Evolutionary conservation across 2,797 vertebrate species (phyloP), one percentile per base, ranked within the genome.

Genomic region (Scolopax bukidnonensis): DNA sequence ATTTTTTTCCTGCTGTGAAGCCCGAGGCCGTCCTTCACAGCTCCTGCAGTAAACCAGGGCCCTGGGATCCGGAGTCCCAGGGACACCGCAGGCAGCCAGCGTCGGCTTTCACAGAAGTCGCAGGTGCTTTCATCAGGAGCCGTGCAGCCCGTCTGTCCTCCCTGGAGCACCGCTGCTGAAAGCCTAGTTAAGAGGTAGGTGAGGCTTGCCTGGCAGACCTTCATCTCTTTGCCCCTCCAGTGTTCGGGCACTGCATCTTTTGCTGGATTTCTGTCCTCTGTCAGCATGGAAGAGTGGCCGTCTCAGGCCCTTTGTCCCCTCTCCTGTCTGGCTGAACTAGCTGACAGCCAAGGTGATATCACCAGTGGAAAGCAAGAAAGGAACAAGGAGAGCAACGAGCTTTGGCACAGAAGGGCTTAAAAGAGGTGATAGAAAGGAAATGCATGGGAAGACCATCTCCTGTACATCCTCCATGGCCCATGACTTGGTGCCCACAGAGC

Each of bases 1-100:
- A 93, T 90, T 96, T 96, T 80, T 93, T 87, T 84, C 67, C 50
- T 83, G 91, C 87, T 93, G 85, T 48, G 91, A 64, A 94, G 91
- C 93, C 95, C 1, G 67, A 94, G 94, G 95, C 91, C 4, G 14
- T 95, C 94, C 90, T 94, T 96, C 88, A 81, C 93, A 82, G 81
- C 88, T 95, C 85, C 51, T 54, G 86, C 74, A 95, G 87, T 95
- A 95, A 96, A 95, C 43, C 73, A 36, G 63, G 56, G 74, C 74
- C 81, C 84, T 70, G 87, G 92, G 90, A 94, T 96, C 70, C 5
- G 16, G 54, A 76, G 57, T 36, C 68, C 20, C 53, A 63, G 70
- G 63, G 90, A 82, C 77, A 77, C 70, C 0, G 3, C 63, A 33
- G 84, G 81, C 74, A 25, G 30, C 0, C 6, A 77, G 76, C 51